Evolutionary conservation across 2,113 vertebrate species (phyloP).

Genomic region (Rhea americana): DNA sequence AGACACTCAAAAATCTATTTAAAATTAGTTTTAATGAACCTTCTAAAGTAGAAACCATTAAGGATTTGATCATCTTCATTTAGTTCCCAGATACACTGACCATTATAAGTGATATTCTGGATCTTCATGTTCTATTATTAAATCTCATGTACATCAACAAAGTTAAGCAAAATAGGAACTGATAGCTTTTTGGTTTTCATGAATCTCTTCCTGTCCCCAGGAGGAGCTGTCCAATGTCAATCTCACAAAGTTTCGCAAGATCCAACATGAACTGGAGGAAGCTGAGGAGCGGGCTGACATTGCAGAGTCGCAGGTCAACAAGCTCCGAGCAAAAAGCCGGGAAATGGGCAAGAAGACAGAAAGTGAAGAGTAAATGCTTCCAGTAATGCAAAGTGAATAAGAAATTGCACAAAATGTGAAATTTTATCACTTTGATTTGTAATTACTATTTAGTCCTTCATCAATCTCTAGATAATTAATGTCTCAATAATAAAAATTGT

Average conservation of each 20-base stretch:
- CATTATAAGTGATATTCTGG: neutral
- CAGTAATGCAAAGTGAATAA: constrained; percentile 45
- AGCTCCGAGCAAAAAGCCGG: constrained; percentile 76
- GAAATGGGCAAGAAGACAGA: constrained; percentile 76
- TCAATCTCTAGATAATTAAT: neutral
- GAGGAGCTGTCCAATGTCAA: constrained; percentile 82
- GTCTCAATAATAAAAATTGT: constrained; percentile 73
- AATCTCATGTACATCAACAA: neutral
- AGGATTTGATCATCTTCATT: neutral
- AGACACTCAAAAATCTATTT: neutral
- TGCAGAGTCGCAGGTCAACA: constrained; percentile 82
- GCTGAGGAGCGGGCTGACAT: constrained; percentile 81
- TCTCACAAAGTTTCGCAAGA: constrained; percentile 77
- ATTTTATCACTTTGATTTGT: constrained; percentile 54
- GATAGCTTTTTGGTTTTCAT: neutral
- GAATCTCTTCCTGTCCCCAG: constrained; percentile 38
- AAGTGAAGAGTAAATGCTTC: constrained; percentile 73
- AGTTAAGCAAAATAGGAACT: neutral
- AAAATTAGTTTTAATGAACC: neutral
- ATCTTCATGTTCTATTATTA: neutral
- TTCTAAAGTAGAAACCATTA: neutral
- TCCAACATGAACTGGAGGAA: constrained; percentile 82
- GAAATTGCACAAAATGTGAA: constrained; percentile 76
- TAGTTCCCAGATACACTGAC: neutral
- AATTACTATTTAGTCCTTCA: neutral